Base-by-base conservation (phyloP, 2,113 vertebrate genomes). In the Clarias gariepinus region DNA sequence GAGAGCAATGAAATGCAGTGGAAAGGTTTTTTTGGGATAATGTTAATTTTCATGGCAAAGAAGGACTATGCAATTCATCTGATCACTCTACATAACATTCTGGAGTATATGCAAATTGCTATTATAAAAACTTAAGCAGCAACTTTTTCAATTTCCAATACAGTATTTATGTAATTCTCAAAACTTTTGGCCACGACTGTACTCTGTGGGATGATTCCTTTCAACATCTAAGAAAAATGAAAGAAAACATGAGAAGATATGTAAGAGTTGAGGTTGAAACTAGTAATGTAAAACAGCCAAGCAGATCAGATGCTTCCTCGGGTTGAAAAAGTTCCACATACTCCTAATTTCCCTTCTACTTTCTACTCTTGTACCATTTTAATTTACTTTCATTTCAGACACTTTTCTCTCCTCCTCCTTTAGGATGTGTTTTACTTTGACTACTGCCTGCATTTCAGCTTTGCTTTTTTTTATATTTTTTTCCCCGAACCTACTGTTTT, bases 221-320 rank as follows among this genome's bases (percentile, higher is more conserved):
- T 74, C 85, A 86, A 86, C 55, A 71, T 86, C 69, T 55, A 71
- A 76, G 55, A 55, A 84, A 63, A 71, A 77, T 11, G 18, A 68
- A 28, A 28, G 21, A 2, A 3, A 52, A 30, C n/a, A 64, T 68
- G 41, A 64, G 21, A 73, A 36, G 84, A 64, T 30, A 58, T 25
- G 76, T n/a, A 41, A 21, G 11, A 66, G 4, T 36, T 15, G 69
- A 61, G 12, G 25, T 74, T 57, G 1, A 28, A 52, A 60, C 13
- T 41, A 9, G 83, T 55, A 61, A 64, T 74, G 73, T 33, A 66
- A 86, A 88, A 82, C 64, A 41, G 74, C 18, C 28, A 52, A 25
- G 21, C 21, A n/a, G 71, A 5, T 52, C 3, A 13, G 10, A 76
- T 52, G 41, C 41, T 76, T 74, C 4, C 21, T 76, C 41, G 7